Base-by-base conservation (phyloP, 2,797 vertebrate species). In the Epinephelus awoara region DNA sequence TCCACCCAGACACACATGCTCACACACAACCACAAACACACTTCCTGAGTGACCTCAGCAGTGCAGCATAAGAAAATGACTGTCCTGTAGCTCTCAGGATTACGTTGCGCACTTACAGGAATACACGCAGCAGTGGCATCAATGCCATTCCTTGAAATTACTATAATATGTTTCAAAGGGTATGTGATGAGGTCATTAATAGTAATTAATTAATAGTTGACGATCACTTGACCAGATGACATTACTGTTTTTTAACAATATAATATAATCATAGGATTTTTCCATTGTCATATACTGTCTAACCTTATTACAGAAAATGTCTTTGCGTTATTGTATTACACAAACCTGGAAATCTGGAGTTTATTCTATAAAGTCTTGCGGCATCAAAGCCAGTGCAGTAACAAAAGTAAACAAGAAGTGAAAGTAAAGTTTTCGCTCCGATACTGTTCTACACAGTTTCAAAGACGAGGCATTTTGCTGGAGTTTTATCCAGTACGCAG, bases 401-500 rank as follows among this genome's bases (percentile, higher is more conserved):
- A 0, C n/a, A 65, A 44, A 74, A 27, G n/a, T 7, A 1, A 77
- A 79, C 25, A 44, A 75, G 77, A 88, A 85, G 51, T 79, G 82
- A 85, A 87, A 88, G 68, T 65, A 23, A 13, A 1, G 4, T 58
- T 66, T 38, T 27, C 38, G 13, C 25, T 49, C 8, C 0, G 18
- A 12, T 10, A 12, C 5, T 13, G 1, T 49, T 70, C 5, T 3
- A 13, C 6, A 34, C 1, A 9, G 13, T 70, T 74, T 69, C 55
- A 70, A 2, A 19, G 46, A 14, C 25, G 15, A 64, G 84, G 83
- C 9, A 73, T 88, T 90, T 91, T 87, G 29, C 77, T 74, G 85
- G 83, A 87, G 29, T 91, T 92, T 88, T 44, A 62, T 54, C 13
- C 11, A 29, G 38, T 9, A 13, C 52, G 50, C 7, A 42, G 11